These are phyloP conservation scores for Halocynthia roretzi DNA, from an alignment of 23 tunicate genomes.

Conservation along the genomic window DNA sequence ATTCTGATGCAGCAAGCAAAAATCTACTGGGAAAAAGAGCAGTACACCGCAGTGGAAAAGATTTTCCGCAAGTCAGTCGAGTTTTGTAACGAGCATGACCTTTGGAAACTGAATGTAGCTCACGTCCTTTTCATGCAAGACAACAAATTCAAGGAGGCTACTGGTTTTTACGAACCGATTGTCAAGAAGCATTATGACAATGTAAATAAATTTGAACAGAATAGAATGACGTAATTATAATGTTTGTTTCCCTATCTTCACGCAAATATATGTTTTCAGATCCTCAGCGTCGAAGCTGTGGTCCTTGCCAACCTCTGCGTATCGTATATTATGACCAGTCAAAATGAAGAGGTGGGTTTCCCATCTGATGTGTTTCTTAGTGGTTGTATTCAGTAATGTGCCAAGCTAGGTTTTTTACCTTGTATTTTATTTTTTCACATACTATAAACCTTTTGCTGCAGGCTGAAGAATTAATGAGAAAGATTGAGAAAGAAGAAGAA, in stretches of 20 bases:
- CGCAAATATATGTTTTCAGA: not conserved
- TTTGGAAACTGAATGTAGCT: constrained; percentile 95
- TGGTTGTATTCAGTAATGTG: too few relatives aligned
- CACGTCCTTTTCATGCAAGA: constrained; percentile 99
- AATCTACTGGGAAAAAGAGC: constrained; percentile 96
- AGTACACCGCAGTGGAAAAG: constrained; percentile 84
- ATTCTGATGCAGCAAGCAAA: constrained; percentile 98
- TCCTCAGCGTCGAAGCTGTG: constrained; percentile 95
- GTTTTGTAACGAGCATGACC: constrained; percentile 93
- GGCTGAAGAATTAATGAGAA: constrained; percentile 97
- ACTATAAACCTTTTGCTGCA: too few relatives aligned
- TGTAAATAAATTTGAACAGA: too few relatives aligned
- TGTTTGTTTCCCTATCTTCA: too few relatives aligned
- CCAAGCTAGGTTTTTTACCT: too few relatives aligned
- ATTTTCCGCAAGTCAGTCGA: constrained; percentile 96
- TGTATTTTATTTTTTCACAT: too few relatives aligned
- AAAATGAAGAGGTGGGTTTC: constrained; percentile 62
- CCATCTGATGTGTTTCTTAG: too few relatives aligned
- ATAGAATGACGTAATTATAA: too few relatives aligned
- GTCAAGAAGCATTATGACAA: constrained; percentile 91
- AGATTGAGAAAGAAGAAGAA: constrained; percentile 98
- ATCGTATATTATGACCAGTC: constrained; percentile 97
- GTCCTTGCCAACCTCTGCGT: constrained; percentile 98
- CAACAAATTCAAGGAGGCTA: constrained; percentile 96
- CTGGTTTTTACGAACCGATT: constrained; percentile 97